Base-by-base conservation (phyloP, 2,888 invertebrate genomes). In the Baccha elongata region DNA sequence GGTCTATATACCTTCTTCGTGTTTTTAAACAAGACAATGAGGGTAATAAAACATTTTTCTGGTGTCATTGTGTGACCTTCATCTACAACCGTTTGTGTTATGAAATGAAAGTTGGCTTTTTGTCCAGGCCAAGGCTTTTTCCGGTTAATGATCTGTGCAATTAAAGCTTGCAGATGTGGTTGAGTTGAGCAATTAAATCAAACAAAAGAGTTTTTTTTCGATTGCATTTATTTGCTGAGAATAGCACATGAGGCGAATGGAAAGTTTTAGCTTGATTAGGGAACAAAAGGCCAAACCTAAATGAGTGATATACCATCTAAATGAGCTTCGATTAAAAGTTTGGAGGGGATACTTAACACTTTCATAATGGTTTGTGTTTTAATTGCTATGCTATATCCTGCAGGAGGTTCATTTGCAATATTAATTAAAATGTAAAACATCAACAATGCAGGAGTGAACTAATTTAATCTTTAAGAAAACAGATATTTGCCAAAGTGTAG, bases 21-120 rank as follows among this genome's bases (percentile, higher is more conserved):
- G 62, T 67, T 76, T 81, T 81, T 81, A 81, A 81, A 71, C 67
- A 76, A 60, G 52, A 72, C 65, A 72, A 60, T 32, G 52, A 44
- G 46, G 52, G 65, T 46, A 50, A 53, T 53, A 37, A 29, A 64
- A 53, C 46, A 68, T 40, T n/a, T n/a, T n/a, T n/a, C n/a, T n/a
- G 17, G 71, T 52, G 65, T 8, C n/a, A 8, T n/a, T n/a, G 42
- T 29, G 44, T 8, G 44, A 71, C 62, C 71, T 55, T 65, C 67
- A 76, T 74, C 69, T 58, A 60, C 17, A 74, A 65, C 69, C 74
- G 40, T 69, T 74, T 69, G 55, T 50, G 19, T 55, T 73, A 64
- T 68, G 67, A 62, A 55, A 53, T 62, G 44, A 35, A 44, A 42
- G 26, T 37, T 46, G 35, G 11, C 2, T 6, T 11, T 35, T 52